Evolutionary conservation across 2,888 invertebrate genomes (phyloP).

Genomic region (Drosophila robusta): DNA sequence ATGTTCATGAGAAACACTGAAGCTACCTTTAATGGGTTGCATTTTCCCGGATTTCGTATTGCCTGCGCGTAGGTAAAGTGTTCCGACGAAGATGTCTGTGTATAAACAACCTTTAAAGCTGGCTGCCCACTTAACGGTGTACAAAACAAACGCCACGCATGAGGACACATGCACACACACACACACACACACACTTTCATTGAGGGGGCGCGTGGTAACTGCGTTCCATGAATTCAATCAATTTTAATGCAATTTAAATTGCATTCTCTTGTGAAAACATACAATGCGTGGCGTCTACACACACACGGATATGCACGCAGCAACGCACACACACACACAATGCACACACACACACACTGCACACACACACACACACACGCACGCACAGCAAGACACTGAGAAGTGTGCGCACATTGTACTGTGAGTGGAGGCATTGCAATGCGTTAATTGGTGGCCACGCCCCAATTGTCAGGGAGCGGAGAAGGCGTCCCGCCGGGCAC

Average conservation of each 20-base stretch:
- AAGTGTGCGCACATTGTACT: slow-evolving; percentile 57
- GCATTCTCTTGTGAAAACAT: slow-evolving; percentile 78
- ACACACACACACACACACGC: slow-evolving; percentile 17
- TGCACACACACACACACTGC: slow-evolving; percentile 8
- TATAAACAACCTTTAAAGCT: slow-evolving; percentile 49
- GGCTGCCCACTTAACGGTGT: slow-evolving; percentile 65
- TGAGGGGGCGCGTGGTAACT: slow-evolving; percentile 42
- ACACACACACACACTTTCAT: slow-evolving; percentile 4
- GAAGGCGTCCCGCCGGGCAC: slow-evolving; percentile 12
- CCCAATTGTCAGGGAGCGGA: slow-evolving; percentile 29
- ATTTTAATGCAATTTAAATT: slow-evolving; percentile 83
- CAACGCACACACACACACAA: slow-evolving; percentile 16
- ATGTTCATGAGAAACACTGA: too few species aligned
- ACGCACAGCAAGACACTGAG: slow-evolving; percentile 10
- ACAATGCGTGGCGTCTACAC: slow-evolving; percentile 62
- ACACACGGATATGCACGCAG: slow-evolving; percentile 20
- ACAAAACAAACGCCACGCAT: slow-evolving; percentile 39
- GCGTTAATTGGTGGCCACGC: slow-evolving; percentile 79
- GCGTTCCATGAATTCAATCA: slow-evolving; percentile 80
- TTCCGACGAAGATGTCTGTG: slow-evolving; percentile 38
- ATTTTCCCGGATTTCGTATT: neutral
- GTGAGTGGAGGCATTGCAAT: slow-evolving; percentile 61
- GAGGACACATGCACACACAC: slow-evolving; percentile 7
- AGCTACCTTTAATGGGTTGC: too few species aligned
- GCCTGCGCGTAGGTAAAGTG: slow-evolving; percentile 8